phyloP scores from a whole-genome alignment of 2,113 vertebrate species.

The Aegotheles bennettii region DNA sequence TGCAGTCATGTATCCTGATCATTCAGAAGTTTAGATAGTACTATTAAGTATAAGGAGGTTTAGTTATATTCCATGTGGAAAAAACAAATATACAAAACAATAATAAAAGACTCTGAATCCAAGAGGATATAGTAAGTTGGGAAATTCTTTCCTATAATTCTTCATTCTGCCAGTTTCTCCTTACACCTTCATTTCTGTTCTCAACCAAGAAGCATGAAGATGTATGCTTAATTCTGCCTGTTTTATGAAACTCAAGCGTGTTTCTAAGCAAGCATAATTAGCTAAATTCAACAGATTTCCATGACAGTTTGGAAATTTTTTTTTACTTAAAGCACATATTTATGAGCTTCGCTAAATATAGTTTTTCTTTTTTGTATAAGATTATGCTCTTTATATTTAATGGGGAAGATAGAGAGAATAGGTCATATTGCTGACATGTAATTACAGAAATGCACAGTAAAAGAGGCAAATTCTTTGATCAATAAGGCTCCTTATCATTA shows the following conservation, averaged over 20 bases:
- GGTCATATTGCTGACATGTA: not conserved
- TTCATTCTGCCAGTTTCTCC: not conserved
- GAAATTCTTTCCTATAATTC: not conserved
- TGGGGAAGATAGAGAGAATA: not conserved
- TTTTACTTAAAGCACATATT: not conserved
- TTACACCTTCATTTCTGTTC: not conserved
- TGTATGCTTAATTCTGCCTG: not conserved
- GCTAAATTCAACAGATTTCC: not conserved
- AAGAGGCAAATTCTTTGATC: constrained; percentile 15
- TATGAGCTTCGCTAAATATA: not conserved
- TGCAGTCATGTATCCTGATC: not conserved
- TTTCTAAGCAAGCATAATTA: not conserved
- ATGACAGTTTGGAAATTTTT: not conserved
- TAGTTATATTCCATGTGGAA: not conserved
- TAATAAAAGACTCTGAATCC: not conserved
- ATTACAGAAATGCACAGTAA: not conserved
- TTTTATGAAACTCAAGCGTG: not conserved
- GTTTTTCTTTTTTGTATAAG: not conserved
- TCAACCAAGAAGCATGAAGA: not conserved
- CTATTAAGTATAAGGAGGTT: not conserved
- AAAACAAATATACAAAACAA: not conserved
- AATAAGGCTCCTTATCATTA: not conserved
- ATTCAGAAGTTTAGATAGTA: not conserved
- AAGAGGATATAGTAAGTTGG: not conserved
- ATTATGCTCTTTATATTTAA: not conserved